Conservation (phyloP, 37 sponge, comb jelly and placozoan species). For the Oopsacas minuta region DNA sequence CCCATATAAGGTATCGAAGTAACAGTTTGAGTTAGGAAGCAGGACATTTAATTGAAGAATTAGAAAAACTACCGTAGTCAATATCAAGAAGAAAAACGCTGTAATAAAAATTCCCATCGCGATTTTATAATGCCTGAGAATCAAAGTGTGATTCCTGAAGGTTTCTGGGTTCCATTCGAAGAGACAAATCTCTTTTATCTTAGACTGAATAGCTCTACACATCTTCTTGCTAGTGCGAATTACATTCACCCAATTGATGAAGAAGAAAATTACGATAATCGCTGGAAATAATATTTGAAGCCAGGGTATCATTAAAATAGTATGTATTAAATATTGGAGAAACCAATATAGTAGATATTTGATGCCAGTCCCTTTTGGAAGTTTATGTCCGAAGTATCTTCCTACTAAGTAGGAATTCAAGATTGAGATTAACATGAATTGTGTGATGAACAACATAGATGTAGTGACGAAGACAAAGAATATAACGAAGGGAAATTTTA, state of each 20-base stretch:
- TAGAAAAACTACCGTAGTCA: not conserved
- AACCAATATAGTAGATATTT: not conserved
- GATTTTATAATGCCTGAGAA: not conserved
- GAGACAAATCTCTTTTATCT: not conserved
- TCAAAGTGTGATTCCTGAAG: not conserved
- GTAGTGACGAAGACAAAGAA: not conserved
- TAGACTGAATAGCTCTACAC: not conserved
- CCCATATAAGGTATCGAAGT: not conserved
- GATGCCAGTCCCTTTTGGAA: not conserved
- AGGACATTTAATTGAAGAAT: not conserved
- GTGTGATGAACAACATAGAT: not conserved
- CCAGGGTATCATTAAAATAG: not conserved
- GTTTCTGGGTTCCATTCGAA: not conserved
- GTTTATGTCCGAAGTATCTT: not conserved
- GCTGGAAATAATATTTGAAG: not conserved
- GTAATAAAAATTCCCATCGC: not conserved
- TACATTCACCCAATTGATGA: not conserved
- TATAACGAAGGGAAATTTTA: too few relatives aligned
- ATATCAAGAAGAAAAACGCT: not conserved
- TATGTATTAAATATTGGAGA: not conserved
- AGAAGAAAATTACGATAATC: not conserved
- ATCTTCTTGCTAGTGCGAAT: not conserved
- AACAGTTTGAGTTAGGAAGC: not conserved
- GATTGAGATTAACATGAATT: not conserved
- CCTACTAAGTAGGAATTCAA: not conserved